Base-by-base conservation (phyloP, 2,888 invertebrate genomes). In the Platerodrilus igneus region DNA sequence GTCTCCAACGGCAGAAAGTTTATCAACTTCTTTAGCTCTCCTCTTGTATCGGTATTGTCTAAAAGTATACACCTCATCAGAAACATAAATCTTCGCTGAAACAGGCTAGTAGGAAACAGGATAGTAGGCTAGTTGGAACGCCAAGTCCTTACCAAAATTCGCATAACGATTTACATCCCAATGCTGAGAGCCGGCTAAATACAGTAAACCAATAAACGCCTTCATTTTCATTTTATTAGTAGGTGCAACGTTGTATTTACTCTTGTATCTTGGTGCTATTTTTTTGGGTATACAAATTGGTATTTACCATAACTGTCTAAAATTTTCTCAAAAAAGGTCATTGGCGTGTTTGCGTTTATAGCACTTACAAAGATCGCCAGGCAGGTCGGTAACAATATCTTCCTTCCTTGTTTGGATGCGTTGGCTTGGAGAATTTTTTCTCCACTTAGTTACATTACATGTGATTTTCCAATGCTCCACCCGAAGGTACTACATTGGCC, bases 161-260 rank as follows among this genome's bases (percentile, higher is more conserved):
- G n/a, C 8, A 7, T 30, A 41, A 7, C 18, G 27, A 31, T 19
- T 25, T 21, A 23, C 45, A 18, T 3, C 27, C 37, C 33, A 27
- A 15, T 38, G 17, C 6, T 22, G 14, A 19, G 37, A 34, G 9
- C 41, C 45, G 10, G 38, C 45, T 29, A 48, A 20, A 23, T 47
- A 47, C 15, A 47, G 11, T 13, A 46, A 26, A 23, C 41, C 45
- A n/a, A n/a, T n/a, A n/a, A n/a, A n/a, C n/a, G n/a, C n/a, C n/a
- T n/a, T n/a, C n/a, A 42, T 41, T 42, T 47, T 39, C 16, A 7
- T 25, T 14, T 15, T 7, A 28, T 25, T 28, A 7, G 42, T 45
- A 15, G 9, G 10, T 17, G 3, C n/a, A 11, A 26, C 27, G 11
- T 25, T 18, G 11, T 19, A 18, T 14, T 35, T 26, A 18, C 9